These are phyloP conservation scores for Ahaetulla prasina DNA, from an alignment of 2,113 vertebrate genomes.

Conservation along the genomic window DNA sequence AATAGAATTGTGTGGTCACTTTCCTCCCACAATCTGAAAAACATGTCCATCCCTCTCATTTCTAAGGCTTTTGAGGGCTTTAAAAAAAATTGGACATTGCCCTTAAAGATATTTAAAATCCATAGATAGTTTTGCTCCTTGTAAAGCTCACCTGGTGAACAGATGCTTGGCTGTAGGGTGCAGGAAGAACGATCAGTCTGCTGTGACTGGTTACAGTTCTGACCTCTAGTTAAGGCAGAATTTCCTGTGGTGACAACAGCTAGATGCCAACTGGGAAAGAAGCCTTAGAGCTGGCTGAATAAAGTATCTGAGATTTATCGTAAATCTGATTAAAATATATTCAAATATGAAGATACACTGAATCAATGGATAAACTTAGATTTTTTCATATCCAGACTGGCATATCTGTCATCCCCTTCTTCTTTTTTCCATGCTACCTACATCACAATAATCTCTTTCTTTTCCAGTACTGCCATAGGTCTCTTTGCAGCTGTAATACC, in stretches of 20 bases:
- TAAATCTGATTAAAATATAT: neutral
- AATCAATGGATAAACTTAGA: neutral
- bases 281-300: neutral
- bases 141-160: conserved; percentile 2
- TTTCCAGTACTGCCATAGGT: neutral
- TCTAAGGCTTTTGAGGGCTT: neutral
- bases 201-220: neutral
- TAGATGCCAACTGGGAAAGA: neutral
- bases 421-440: neutral
- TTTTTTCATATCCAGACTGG: neutral
- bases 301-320: neutral
- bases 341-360: neutral
- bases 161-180: neutral
- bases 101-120: neutral
- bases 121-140: neutral
- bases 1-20: neutral
- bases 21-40: neutral
- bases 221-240: neutral
- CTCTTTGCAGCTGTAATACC: neutral
- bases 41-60: neutral
- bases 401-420: neutral
- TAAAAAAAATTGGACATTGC: neutral
- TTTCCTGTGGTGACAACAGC: neutral
- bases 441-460: neutral
- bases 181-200: neutral